phyloP scores from a whole-genome alignment of 2,113 vertebrate genomes.

The Chunga burmeisteri region DNA sequence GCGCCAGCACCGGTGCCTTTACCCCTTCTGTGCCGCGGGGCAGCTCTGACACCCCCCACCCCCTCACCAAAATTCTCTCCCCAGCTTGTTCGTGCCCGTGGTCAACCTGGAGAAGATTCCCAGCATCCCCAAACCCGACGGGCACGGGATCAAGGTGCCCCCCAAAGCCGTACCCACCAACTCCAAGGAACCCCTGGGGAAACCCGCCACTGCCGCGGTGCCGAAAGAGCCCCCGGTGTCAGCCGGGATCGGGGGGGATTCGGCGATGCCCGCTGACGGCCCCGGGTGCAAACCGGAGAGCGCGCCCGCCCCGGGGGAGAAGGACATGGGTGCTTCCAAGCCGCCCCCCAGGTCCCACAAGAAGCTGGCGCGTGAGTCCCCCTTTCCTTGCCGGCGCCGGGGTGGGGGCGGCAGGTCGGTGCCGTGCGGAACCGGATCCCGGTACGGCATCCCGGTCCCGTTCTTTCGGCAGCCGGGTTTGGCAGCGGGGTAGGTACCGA shows the following conservation, averaged over 20 bases:
- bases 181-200: conserved; percentile 74
- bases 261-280: conserved; percentile 45
- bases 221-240: conserved; percentile 53
- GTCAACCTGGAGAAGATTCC: conserved; percentile 85
- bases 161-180: conserved; percentile 70
- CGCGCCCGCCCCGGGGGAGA: conserved; percentile 53
- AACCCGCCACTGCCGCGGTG: conserved; percentile 14
- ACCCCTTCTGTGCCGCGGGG: too few species aligned
- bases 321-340: conserved; percentile 45
- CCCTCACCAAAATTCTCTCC: background rate
- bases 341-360: conserved; percentile 81
- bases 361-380: conserved; percentile 89
- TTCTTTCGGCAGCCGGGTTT: background rate
- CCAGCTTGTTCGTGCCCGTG: conserved; percentile 83
- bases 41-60: background rate
- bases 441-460: background rate
- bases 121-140: conserved; percentile 79
- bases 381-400: background rate
- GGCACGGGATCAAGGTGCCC: conserved; percentile 81
- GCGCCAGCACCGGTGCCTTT: background rate
- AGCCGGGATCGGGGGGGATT: conserved; percentile 60
- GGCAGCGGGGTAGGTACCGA: background rate
- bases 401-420: background rate
- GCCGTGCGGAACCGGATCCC: background rate
- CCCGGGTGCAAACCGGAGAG: conserved; percentile 74